Evolutionary conservation across 2,888 invertebrate species (phyloP).

Genomic region (Boloria euphrosyne): DNA sequence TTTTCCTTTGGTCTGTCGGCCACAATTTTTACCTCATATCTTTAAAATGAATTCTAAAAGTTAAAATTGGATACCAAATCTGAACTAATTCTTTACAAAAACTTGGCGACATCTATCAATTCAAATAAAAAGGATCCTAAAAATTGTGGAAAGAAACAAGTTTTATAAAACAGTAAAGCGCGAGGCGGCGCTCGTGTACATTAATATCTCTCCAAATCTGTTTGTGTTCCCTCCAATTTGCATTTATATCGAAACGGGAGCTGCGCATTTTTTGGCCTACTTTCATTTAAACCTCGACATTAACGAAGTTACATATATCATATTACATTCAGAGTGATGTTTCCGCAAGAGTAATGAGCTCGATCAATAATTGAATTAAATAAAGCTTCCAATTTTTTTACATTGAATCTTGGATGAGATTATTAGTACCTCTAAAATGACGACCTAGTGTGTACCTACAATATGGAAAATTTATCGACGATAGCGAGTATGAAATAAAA

Average conservation of each 20-base stretch:
- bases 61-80: not conserved
- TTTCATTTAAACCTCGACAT: conserved; percentile 1
- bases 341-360: too few species aligned
- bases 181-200: conserved; percentile 13
- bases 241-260: conserved; percentile 50
- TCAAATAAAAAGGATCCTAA: conserved; percentile 13
- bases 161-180: conserved; percentile 35
- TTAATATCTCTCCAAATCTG: conserved; percentile 43
- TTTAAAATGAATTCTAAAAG: not conserved
- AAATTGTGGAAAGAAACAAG: conserved; percentile 35
- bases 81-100: not conserved
- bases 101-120: conserved; percentile 10
- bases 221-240: conserved; percentile 52
- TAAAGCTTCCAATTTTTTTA: too few species aligned
- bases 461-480: too few species aligned
- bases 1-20: too few species aligned
- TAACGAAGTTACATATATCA: conserved; percentile 2
- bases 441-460: too few species aligned
- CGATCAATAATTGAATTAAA: too few species aligned
- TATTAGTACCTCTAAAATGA: too few species aligned
- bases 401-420: too few species aligned
- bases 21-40: not conserved
- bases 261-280: conserved; percentile 17
- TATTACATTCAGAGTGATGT: not conserved
- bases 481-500: too few species aligned